Conservation (phyloP, 2,113 vertebrate species). For the Sinocyclocheilus rhinocerous region DNA sequence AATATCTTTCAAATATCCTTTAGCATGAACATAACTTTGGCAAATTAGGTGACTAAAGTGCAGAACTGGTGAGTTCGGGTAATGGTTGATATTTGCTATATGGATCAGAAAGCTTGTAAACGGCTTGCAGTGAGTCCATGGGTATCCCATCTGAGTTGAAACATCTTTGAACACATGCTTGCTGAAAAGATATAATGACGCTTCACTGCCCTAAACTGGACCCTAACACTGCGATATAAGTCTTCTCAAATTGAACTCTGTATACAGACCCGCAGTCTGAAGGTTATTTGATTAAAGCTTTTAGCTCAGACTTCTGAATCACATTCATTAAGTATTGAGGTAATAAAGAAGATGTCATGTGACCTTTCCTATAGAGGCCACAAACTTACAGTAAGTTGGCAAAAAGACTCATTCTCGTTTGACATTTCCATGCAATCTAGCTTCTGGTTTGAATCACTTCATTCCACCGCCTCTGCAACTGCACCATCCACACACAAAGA, state of each 20-base stretch:
- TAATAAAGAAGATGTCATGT: conserved; percentile 31
- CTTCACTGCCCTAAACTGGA: background rate
- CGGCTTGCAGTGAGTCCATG: background rate
- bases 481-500: background rate
- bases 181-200: background rate
- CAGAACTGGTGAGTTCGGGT: background rate
- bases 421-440: conserved; percentile 38
- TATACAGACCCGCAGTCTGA: conserved; percentile 16
- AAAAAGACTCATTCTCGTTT: conserved; percentile 24
- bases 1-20: background rate
- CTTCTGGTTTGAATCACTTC: conserved; percentile 31
- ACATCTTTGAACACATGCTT: background rate
- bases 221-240: background rate
- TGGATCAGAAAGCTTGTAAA: background rate
- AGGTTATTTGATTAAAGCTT: conserved; percentile 48
- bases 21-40: background rate
- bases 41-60: background rate
- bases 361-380: conserved; percentile 45
- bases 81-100: background rate
- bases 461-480: background rate
- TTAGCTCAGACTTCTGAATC: conserved; percentile 28
- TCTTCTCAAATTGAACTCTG: background rate
- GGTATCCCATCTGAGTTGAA: background rate
- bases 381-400: conserved; percentile 12
- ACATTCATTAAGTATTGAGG: conserved; percentile 31